phyloP scores from a whole-genome alignment of 1,140 invertebrate species.

The Leptonema lineaticorne region DNA sequence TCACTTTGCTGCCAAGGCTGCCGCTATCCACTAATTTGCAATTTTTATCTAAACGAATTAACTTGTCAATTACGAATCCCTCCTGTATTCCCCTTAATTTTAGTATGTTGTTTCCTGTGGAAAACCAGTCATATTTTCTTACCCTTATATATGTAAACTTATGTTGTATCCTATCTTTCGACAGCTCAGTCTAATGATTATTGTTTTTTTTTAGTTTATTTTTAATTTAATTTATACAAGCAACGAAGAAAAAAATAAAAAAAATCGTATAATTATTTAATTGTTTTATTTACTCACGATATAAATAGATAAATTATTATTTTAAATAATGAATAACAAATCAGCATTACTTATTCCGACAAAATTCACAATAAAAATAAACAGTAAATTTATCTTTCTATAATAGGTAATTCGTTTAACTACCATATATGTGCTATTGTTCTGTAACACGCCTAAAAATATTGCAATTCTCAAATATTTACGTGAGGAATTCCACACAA shows the following conservation, averaged over 20 bases:
- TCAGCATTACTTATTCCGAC: too few species aligned
- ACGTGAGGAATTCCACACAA: too few species aligned
- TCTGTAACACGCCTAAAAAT: too few species aligned
- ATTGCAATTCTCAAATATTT: too few species aligned
- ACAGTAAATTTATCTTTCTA: too few species aligned
- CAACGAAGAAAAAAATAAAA: conserved; percentile 2
- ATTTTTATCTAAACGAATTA: neutral
- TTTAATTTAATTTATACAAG: conserved; percentile 16
- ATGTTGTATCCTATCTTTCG: neutral
- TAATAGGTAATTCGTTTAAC: too few species aligned
- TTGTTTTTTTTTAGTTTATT: conserved; percentile 8
- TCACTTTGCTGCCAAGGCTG: conserved; percentile 51
- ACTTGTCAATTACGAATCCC: neutral
- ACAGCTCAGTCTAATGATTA: conserved; percentile 15
- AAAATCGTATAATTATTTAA: neutral
- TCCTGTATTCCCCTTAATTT: neutral
- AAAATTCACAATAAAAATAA: too few species aligned
- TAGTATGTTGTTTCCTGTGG: conserved; percentile 9
- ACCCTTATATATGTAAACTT: neutral
- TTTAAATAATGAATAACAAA: too few species aligned
- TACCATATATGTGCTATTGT: too few species aligned
- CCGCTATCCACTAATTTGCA: conserved; percentile 46
- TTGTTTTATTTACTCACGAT: neutral
- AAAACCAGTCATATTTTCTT: neutral
- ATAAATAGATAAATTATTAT: too few species aligned